Percentiles rank a stretch among this genome's conserved stretches.
Conservation (phyloP, 2,113 vertebrate genomes). For the Cisticola juncidis region DNA sequence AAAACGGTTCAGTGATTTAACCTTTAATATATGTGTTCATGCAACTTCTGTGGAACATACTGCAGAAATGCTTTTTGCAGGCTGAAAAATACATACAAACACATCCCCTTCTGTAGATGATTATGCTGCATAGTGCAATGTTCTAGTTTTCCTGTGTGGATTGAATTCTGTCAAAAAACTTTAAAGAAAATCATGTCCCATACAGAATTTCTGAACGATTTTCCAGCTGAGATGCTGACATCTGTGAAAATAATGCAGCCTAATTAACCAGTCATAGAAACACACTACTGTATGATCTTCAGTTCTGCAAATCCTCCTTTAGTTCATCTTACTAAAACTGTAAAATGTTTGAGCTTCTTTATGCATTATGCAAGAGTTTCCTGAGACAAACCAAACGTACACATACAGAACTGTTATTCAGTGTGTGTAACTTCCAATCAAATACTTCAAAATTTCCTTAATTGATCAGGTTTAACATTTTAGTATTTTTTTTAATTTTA, state of each 20-base stretch:
- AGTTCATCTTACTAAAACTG: not conserved
- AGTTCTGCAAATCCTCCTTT: not conserved
- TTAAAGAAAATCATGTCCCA: not conserved
- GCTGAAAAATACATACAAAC: not conserved
- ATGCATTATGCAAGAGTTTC: not conserved
- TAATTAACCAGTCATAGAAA: not conserved
- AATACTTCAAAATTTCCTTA: not conserved
- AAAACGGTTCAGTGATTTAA: not conserved
- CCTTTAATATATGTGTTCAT: not conserved
- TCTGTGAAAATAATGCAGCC: constrained; percentile 15
- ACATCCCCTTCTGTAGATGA: not conserved
- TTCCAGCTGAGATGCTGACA: constrained; percentile 13
- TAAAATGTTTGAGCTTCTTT: not conserved
- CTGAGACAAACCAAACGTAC: not conserved
- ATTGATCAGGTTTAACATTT: not conserved
- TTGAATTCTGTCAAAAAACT: constrained; percentile 17
- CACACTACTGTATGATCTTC: not conserved
- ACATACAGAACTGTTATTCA: not conserved
- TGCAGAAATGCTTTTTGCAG: not conserved
- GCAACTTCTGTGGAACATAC: not conserved
- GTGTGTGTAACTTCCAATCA: not conserved
- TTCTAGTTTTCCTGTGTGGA: not conserved
- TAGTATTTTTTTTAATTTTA: not conserved
- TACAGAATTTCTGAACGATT: constrained; percentile 2
- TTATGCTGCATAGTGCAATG: not conserved